Base-by-base conservation (phyloP, 2,797 vertebrate genomes). In the Toxotes lorentzi region DNA sequence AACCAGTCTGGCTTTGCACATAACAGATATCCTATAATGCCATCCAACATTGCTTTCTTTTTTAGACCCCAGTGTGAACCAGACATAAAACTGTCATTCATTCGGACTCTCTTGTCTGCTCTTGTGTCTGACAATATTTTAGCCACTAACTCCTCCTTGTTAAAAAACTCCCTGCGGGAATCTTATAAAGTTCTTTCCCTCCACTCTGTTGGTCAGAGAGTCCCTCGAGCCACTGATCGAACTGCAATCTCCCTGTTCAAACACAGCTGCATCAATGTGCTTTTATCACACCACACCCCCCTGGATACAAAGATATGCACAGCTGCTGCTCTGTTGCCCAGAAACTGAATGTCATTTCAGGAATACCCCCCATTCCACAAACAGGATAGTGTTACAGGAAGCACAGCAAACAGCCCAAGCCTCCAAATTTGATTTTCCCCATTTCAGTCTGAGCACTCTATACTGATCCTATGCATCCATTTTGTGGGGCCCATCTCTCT, bases 301-400 rank as follows among this genome's bases (percentile, higher is more conserved):
- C 32, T 19, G 78, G 88, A 83, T 84, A 92, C 91, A 87, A 90
- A 95, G 93, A 94, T 89, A 94, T 91, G 93, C 93, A 92, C 95
- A 95, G 95, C 95, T 94, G 94, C 93, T 79, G 90, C 91, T 84
- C 90, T 63, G 93, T 95, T 95, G 93, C 95, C 93, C 92, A 92
- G 95, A 94, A 94, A 96, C 94, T 34, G 82, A 91, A 90, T 92
- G 93, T 86, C 91, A 92, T 93, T 87, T 89, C 91, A 89, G 87
- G 88, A 92, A 89, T 87, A 91, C 85, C 87, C 84, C 83, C 86
- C 64, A 85, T 88, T 93, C 91, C 81, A 90, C 86, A 89, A 88
- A 90, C 73, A 74, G 83, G 90, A 90, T 92, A 86, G 84, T 80
- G 87, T 94, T 93, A 92, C 92, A 92, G 87, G 92, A 92, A 90